These are phyloP conservation scores for Cyprinodon variegatus DNA, from an alignment of 2,113 vertebrate genomes.

Conservation along the genomic window DNA sequence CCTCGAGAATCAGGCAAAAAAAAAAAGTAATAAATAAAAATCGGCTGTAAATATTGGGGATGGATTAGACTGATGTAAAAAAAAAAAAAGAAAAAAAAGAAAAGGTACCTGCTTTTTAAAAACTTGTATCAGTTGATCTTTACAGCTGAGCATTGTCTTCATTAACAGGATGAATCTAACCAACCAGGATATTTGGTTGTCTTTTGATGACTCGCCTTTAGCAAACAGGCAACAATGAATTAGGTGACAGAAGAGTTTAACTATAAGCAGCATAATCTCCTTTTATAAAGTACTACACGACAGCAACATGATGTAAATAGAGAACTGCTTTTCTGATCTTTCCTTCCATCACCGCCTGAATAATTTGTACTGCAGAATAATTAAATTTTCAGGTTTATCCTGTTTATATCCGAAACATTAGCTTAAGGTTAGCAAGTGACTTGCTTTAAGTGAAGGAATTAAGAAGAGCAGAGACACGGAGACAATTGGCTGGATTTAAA, in stretches of 20 bases:
- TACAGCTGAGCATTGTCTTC: too few relatives aligned
- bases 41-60: too few relatives aligned
- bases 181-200: constrained; percentile 43
- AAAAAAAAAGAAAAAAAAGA: too few relatives aligned
- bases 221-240: constrained; percentile 36
- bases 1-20: too few relatives aligned
- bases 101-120: too few relatives aligned
- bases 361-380: not conserved
- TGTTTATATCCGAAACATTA: too few relatives aligned
- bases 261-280: not conserved
- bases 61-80: too few relatives aligned
- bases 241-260: not conserved
- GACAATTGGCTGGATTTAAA: too few relatives aligned
- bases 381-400: too few relatives aligned
- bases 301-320: not conserved
- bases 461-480: not conserved
- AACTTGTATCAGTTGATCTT: too few relatives aligned
- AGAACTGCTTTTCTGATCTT: too few relatives aligned
- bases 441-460: constrained; percentile 1
- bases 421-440: not conserved
- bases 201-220: constrained; percentile 55
- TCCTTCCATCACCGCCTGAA: not conserved
- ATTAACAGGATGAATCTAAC: constrained; percentile 4
- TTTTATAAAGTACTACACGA: not conserved
- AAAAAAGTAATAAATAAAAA: too few relatives aligned